Evolutionary conservation across 2,797 vertebrate species (phyloP), one percentile per base, ranked within the genome.

Genomic region (Sebastolobus alascanus): DNA sequence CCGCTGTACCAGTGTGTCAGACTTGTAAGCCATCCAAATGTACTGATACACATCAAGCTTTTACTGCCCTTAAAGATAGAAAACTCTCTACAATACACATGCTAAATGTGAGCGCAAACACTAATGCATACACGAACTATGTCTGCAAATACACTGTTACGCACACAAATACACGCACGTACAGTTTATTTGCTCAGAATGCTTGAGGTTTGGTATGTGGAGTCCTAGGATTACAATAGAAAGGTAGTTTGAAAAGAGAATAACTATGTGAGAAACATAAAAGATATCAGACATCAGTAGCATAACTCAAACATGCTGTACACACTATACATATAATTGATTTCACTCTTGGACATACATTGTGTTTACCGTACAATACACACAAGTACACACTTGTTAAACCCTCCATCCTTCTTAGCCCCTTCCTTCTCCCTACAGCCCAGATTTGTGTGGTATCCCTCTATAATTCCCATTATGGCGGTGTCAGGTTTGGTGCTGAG

Each of bases 381-480:
- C 54, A 73, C n/a, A 50, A 50, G 46, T 50, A 50, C 52, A 22
- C n/a, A 54, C 20, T 2, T 54, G 54, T 54, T 65, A 83, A n/a
- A 81, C 33, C 77, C 73, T 75, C 61, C 27, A 60, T 80, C 72
- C 46, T 38, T 65, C 76, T 81, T 60, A 80, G 72, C 56, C 52
- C 35, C 22, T 58, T 68, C 38, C 38, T 71, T 65, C 73, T 76
- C 84, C 75, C 66, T 43, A 59, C 61, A 82, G 85, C 76, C 68
- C 79, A 85, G 85, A 90, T 92, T 93, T 92, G 80, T 85, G 82
- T 90, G 88, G 66, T 91, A 90, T 93, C 84, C 80, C 67, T 86
- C 71, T 64, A 75, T 90, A 92, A 92, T 86, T 88, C 86, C 77
- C 82, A 86, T 90, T 83, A 87, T 93, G 84, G 73, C 82, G 80